Percentiles rank a stretch among this genome's conserved stretches.
These are phyloP conservation scores for Rhagonycha fulva DNA, from an alignment of 2,888 invertebrate genomes.

Conservation along the genomic window DNA sequence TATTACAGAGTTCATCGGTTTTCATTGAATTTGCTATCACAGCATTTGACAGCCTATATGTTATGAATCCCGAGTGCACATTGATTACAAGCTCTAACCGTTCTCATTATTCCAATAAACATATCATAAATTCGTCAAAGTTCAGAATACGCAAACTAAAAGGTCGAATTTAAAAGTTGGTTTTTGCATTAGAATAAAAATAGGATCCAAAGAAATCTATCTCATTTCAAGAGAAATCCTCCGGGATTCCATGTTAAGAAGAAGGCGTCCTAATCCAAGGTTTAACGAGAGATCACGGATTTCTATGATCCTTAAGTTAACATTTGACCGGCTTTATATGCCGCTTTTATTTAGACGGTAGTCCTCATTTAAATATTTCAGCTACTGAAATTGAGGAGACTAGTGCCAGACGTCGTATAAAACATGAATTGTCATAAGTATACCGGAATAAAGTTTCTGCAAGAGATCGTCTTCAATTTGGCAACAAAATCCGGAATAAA, in stretches of 20 bases:
- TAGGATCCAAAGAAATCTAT: conserved; percentile 44
- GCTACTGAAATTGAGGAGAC: conserved; percentile 45
- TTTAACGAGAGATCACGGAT: conserved; percentile 42
- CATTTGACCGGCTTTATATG: conserved; percentile 49
- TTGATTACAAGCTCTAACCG: conserved; percentile 14
- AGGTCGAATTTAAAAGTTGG: conserved; percentile 19
- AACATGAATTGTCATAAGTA: conserved; percentile 53
- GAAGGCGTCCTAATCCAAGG: conserved; percentile 48
- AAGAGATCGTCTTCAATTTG: conserved; percentile 57
- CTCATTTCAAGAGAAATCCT: conserved; percentile 44
- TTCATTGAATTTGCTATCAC: conserved; percentile 15
- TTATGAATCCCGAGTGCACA: conserved; percentile 15
- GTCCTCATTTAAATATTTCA: conserved; percentile 47
- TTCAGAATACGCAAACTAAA: conserved; percentile 2
- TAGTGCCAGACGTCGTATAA: conserved; percentile 53
- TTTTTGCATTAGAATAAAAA: conserved; percentile 34
- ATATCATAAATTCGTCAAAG: conserved; percentile 15
- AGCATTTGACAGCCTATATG: conserved; percentile 10
- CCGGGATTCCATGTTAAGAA: conserved; percentile 44
- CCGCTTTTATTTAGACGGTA: conserved; percentile 32
- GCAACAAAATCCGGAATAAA: conserved; percentile 47
- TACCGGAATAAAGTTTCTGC: conserved; percentile 53
- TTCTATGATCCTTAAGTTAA: conserved; percentile 51
- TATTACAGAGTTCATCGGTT: conserved; percentile 17
- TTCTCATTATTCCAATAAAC: conserved; percentile 14